Evolutionary conservation across 2,888 invertebrate species (phyloP).

Genomic region (Hydroisotoma schaefferi): DNA sequence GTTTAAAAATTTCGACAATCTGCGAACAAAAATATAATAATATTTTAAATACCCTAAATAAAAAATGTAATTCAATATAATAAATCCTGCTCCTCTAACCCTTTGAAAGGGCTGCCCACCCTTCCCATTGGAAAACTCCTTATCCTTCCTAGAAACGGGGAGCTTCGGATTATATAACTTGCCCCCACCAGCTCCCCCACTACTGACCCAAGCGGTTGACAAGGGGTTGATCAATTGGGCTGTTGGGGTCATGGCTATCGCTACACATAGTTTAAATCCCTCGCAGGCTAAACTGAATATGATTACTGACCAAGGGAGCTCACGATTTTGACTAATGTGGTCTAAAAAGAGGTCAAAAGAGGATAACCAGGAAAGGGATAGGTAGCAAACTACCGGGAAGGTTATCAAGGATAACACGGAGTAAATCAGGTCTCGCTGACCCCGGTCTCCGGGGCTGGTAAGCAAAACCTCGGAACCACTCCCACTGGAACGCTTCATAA

Average conservation of each 20-base stretch:
- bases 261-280: constrained; percentile 32
- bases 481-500: background rate
- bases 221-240: constrained; percentile 26
- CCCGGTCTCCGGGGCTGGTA: background rate
- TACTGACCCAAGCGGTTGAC: background rate
- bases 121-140: constrained; percentile 11
- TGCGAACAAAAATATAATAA: constrained; percentile 19
- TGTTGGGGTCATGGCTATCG: constrained; percentile 25
- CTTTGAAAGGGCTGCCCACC: constrained; percentile 12
- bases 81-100: constrained; percentile 7
- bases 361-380: background rate
- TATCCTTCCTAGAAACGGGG: constrained; percentile 32
- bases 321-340: constrained; percentile 21
- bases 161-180: constrained; percentile 4
- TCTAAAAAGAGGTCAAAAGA: background rate
- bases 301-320: constrained; percentile 31
- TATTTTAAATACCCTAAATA: constrained; percentile 2
- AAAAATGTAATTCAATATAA: background rate
- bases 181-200: background rate
- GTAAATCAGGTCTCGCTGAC: constrained; percentile 30
- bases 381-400: constrained; percentile 19
- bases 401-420: constrained; percentile 17
- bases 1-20: constrained; percentile 30
- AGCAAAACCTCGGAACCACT: background rate
- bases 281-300: constrained; percentile 27